phyloP scores from a whole-genome alignment of 1,140 invertebrate species.

The Cyclargus thomasi region DNA sequence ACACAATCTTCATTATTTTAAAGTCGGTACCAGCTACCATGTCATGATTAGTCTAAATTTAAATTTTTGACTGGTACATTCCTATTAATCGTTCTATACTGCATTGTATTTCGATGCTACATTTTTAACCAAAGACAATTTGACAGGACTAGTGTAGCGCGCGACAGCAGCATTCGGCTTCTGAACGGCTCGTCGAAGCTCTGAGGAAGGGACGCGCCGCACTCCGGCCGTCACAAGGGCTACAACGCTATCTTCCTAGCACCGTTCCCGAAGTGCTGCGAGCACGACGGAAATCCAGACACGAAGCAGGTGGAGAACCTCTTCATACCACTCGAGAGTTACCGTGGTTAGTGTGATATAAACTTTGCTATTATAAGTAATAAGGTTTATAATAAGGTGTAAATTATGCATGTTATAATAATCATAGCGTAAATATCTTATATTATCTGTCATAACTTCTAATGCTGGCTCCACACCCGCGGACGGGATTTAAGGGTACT shows the following conservation, averaged over 20 bases:
- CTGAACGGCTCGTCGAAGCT: constrained; percentile 57
- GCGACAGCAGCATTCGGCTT: constrained; percentile 61
- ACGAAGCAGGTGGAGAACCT: constrained; percentile 53
- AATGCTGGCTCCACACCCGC: no score
- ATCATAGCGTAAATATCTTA: no score
- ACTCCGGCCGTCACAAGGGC: neutral
- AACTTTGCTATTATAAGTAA: neutral
- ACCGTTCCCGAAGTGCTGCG: constrained; percentile 60
- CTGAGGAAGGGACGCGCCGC: constrained; percentile 47
- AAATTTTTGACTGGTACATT: no score
- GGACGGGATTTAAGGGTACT: no score
- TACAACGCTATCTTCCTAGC: constrained; percentile 25
- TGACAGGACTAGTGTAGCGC: constrained; percentile 53
- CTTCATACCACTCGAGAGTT: constrained; percentile 39
- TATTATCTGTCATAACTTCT: no score
- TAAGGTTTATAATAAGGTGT: no score
- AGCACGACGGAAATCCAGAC: constrained; percentile 43
- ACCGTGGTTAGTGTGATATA: constrained; percentile 20
- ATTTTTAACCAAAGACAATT: constrained; percentile 1
- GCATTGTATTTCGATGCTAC: no score
- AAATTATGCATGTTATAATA: no score
- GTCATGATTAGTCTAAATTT: no score
- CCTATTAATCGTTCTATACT: no score
- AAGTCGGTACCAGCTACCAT: no score
- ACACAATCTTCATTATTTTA: no score